Evolutionary conservation across 2,888 invertebrate genomes (phyloP).

Genomic region (Villa cingulata): DNA sequence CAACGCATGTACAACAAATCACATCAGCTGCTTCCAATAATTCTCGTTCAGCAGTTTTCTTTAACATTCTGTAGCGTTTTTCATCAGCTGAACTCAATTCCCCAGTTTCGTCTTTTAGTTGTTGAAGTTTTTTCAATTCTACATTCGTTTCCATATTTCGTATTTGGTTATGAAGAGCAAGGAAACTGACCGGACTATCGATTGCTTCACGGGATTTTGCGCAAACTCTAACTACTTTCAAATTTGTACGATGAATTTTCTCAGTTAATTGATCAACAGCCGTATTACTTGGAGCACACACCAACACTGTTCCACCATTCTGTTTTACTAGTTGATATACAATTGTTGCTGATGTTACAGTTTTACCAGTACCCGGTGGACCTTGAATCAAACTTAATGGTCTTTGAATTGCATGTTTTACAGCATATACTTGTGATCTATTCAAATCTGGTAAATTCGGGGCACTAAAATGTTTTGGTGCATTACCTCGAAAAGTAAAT

Average conservation of each 20-base stretch:
- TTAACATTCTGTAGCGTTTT: constrained; percentile 78
- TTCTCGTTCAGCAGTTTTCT: constrained; percentile 81
- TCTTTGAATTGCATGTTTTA: constrained; percentile 92
- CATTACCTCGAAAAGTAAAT: constrained; percentile 67
- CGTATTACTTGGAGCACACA: constrained; percentile 98
- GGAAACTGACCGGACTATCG: constrained; percentile 91
- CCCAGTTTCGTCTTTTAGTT: constrained; percentile 95
- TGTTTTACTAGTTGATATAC: constrained; percentile 96
- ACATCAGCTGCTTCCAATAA: constrained; percentile 93
- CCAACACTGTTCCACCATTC: constrained; percentile 85
- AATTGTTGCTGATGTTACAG: constrained; percentile 97
- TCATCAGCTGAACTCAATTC: constrained; percentile 94
- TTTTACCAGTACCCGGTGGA: constrained; percentile 89
- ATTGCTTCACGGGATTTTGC: constrained; percentile 97
- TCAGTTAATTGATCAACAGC: constrained; percentile 98
- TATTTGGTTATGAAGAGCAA: constrained; percentile 95
- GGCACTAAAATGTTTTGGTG: constrained; percentile 94
- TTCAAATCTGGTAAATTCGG: constrained; percentile 96
- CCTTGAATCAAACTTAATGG: constrained; percentile 96
- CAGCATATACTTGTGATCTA: constrained; percentile 93
- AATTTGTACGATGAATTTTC: constrained; percentile 93
- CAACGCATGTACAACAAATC: constrained; percentile 97
- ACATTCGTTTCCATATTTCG: constrained; percentile 85
- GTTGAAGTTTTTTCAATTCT: constrained; percentile 88
- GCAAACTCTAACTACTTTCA: constrained; percentile 86